A percentile compares a stretch with the other conserved stretches of the same genome.
Evolutionary conservation across 1,140 invertebrate species (phyloP).

Genomic region (Potamilus streckersoni): DNA sequence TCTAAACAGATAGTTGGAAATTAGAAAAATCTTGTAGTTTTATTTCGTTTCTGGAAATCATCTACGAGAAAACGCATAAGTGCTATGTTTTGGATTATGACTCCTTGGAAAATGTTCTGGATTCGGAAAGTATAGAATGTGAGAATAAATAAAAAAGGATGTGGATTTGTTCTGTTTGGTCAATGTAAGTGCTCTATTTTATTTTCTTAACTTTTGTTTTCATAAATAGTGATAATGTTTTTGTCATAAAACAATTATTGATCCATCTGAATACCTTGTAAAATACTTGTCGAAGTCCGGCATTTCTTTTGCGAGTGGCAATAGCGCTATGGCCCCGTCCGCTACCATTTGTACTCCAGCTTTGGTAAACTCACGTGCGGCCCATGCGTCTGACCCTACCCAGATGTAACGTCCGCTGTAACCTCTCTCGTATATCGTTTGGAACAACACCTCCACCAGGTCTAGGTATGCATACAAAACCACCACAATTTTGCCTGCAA

Average conservation of each 20-base stretch:
- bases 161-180: too few relatives aligned
- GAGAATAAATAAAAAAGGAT: too few relatives aligned
- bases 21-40: too few relatives aligned
- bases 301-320: conserved; percentile 5
- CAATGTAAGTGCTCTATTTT: too few relatives aligned
- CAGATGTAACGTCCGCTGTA: conserved; percentile 71
- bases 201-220: too few relatives aligned
- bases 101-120: too few relatives aligned
- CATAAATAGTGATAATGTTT: too few relatives aligned
- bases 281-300: conserved; percentile 23
- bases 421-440: conserved; percentile 63
- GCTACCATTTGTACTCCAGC: conserved; percentile 74
- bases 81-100: too few relatives aligned
- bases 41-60: too few relatives aligned
- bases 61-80: too few relatives aligned
- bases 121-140: too few relatives aligned
- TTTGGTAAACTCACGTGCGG: conserved; percentile 74
- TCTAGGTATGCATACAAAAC: conserved; percentile 8
- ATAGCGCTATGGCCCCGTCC: conserved; percentile 1
- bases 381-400: conserved; percentile 83
- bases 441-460: conserved; percentile 63
- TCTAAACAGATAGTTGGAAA: too few relatives aligned
- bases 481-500: conserved; percentile 20
- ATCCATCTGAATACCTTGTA: conserved; percentile 54
- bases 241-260: neutral